These are phyloP conservation scores for Oxycera nigricornis DNA, from an alignment of 2,888 invertebrate species.

Conservation along the genomic window DNA sequence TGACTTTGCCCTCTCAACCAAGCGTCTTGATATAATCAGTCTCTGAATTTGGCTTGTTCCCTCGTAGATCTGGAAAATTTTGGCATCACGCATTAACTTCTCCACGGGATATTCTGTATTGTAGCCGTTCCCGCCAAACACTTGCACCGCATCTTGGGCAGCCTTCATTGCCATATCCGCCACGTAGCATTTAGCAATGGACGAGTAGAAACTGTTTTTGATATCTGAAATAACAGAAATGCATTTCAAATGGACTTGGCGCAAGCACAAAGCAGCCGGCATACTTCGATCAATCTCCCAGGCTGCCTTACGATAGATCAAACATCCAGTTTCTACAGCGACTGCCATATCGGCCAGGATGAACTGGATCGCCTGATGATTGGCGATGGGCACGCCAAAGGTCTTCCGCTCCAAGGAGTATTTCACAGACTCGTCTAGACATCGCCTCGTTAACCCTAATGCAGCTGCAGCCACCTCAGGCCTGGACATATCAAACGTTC, in stretches of 20 bases:
- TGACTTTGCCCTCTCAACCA: conserved; percentile 65
- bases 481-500: conserved; percentile 74
- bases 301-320: conserved; percentile 82
- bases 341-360: conserved; percentile 92
- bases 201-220: conserved; percentile 76
- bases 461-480: conserved; percentile 85
- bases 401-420: conserved; percentile 88
- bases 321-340: conserved; percentile 78
- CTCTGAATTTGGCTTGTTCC: conserved; percentile 94
- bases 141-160: conserved; percentile 88
- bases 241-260: background rate
- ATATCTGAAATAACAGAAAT: conserved; percentile 54
- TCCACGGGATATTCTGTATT: conserved; percentile 95
- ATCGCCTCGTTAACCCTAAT: conserved; percentile 82
- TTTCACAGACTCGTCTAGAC: conserved; percentile 85
- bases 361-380: conserved; percentile 86
- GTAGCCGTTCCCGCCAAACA: conserved; percentile 92
- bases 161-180: conserved; percentile 88
- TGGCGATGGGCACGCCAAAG: conserved; percentile 79
- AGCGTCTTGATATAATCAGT: conserved; percentile 79
- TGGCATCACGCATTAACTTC: conserved; percentile 95
- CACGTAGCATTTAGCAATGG: conserved; percentile 87
- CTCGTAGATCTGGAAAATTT: conserved; percentile 95
- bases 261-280: background rate
- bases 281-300: conserved; percentile 81